Percentiles rank a stretch among this genome's conserved stretches.
phyloP scores from a whole-genome alignment of 1,140 invertebrate species.

The Probaryconus sp. region DNA sequence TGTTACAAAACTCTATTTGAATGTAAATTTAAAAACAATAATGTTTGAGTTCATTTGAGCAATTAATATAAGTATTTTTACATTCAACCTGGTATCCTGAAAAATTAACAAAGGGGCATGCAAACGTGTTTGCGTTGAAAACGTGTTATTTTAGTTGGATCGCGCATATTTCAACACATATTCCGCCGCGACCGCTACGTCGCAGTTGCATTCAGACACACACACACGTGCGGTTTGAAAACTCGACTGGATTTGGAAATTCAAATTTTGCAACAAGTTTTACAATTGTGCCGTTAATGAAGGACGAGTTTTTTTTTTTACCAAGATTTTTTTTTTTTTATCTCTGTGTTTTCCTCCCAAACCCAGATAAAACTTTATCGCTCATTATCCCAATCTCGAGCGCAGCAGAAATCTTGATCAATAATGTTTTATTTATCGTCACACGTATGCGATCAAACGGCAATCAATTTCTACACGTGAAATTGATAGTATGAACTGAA shows the following conservation, averaged over 20 bases:
- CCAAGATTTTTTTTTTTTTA: too few species aligned
- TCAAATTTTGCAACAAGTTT: slow-evolving; percentile 44
- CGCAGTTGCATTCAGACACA: slow-evolving; percentile 31
- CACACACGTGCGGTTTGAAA: slow-evolving; percentile 43
- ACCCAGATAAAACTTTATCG: too few species aligned
- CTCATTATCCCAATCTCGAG: too few species aligned
- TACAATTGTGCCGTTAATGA: slow-evolving; percentile 40
- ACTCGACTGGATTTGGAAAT: slow-evolving; percentile 46
- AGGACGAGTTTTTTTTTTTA: too few species aligned
- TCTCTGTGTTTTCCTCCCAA: too few species aligned
- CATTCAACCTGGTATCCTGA: not conserved
- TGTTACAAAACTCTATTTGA: too few species aligned
- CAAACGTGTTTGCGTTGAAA: slow-evolving; percentile 34
- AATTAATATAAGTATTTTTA: slow-evolving; percentile 6
- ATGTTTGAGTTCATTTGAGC: not conserved
- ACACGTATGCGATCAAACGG: slow-evolving; percentile 42
- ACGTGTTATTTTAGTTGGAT: slow-evolving; percentile 48
- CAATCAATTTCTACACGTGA: slow-evolving; percentile 43
- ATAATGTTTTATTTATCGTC: too few species aligned
- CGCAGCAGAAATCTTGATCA: too few species aligned
- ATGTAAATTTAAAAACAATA: not conserved
- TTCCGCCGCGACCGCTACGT: slow-evolving; percentile 13
- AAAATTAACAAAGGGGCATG: slow-evolving; percentile 46
- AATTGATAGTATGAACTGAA: slow-evolving; percentile 50
- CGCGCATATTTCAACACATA: slow-evolving; percentile 51